These are phyloP conservation scores for Aphelocoma coerulescens DNA, from an alignment of 2,113 vertebrate genomes.

Conservation along the genomic window DNA sequence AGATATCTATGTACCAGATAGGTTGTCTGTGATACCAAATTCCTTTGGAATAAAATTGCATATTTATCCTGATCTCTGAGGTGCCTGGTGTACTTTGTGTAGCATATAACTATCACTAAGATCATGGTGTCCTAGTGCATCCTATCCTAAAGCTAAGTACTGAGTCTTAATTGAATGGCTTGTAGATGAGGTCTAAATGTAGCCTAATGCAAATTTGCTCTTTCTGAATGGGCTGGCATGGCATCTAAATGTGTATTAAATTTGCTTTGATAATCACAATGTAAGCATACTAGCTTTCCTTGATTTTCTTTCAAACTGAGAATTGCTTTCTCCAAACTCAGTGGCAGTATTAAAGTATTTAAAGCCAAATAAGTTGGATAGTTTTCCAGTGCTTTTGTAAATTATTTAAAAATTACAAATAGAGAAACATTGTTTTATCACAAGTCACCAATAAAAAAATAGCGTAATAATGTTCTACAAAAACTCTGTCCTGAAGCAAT, in stretches of 20 bases:
- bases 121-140: not conserved
- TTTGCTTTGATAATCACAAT: not conserved
- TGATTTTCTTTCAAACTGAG: slow-evolving; percentile 31
- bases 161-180: not conserved
- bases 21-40: not conserved
- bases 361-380: not conserved
- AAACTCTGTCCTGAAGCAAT: slow-evolving; percentile 46
- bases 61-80: not conserved
- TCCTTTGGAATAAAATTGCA: not conserved
- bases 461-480: not conserved
- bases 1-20: not conserved
- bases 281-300: not conserved
- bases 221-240: not conserved
- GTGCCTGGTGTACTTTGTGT: not conserved
- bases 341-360: not conserved
- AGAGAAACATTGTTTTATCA: not conserved
- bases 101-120: not conserved
- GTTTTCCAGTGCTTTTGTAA: slow-evolving; percentile 6
- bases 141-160: not conserved
- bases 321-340: not conserved
- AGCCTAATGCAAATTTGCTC: not conserved
- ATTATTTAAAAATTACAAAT: slow-evolving; percentile 26
- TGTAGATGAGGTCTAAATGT: slow-evolving; percentile 30
- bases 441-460: not conserved
- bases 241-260: not conserved